phyloP scores from a whole-genome alignment of 2,797 vertebrate genomes.

The Poeciliopsis infans region DNA sequence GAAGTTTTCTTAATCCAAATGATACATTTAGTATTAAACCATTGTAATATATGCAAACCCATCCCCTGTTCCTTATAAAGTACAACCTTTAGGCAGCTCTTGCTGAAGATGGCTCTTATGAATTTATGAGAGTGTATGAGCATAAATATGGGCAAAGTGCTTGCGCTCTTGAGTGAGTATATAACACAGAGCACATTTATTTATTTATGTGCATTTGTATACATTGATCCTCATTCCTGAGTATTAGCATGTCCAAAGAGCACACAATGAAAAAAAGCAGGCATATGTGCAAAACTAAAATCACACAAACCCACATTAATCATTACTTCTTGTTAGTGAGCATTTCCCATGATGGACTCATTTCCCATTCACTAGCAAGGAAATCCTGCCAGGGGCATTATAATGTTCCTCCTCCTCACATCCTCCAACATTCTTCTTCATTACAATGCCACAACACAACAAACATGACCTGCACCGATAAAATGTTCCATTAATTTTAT shows the following conservation, averaged over 20 bases:
- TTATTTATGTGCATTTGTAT: conserved; percentile 30
- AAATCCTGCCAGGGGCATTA: conserved; percentile 59
- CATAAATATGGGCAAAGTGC: conserved; percentile 10
- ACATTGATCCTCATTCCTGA: conserved; percentile 18
- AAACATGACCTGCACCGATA: conserved; percentile 72
- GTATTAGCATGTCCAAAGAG: conserved; percentile 12
- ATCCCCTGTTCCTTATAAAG: neutral
- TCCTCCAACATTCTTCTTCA: conserved; percentile 66
- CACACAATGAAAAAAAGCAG: conserved; percentile 33
- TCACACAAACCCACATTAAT: conserved; percentile 56
- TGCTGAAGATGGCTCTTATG: conserved; percentile 14
- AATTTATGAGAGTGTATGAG: neutral
- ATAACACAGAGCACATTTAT: conserved; percentile 9
- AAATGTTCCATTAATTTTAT: conserved; percentile 71
- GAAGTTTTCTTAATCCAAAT: neutral
- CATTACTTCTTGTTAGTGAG: conserved; percentile 53
- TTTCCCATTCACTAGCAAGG: conserved; percentile 54
- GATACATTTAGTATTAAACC: conserved; percentile 15
- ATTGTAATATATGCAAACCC: conserved; percentile 4
- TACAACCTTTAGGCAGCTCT: conserved; percentile 9
- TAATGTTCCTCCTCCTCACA: conserved; percentile 53
- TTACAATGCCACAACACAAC: conserved; percentile 58
- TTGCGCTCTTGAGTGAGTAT: conserved; percentile 16
- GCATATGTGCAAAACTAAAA: conserved; percentile 18
- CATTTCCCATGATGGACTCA: conserved; percentile 52